Evolutionary conservation across 92 coral and sea anemone genomes (phyloP).

Genomic region (Palythoa caribaeorum): DNA sequence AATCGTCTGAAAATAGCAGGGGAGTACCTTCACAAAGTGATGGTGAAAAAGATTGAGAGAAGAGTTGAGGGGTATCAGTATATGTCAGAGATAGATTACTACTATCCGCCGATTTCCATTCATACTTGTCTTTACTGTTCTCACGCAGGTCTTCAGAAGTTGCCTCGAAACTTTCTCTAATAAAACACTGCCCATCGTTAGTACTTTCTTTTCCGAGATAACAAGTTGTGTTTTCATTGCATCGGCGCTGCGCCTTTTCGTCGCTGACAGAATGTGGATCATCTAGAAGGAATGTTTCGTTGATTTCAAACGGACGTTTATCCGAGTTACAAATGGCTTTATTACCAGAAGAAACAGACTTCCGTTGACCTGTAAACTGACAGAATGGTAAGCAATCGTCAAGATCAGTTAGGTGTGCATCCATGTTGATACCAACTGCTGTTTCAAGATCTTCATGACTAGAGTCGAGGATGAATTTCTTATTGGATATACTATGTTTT

Average conservation of each 20-base stretch:
- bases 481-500: neutral
- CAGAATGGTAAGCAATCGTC: neutral
- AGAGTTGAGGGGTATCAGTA: neutral
- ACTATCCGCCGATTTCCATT: neutral
- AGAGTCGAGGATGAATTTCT: neutral
- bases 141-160: neutral
- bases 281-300: neutral
- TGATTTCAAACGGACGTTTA: neutral
- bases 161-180: neutral
- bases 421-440: neutral
- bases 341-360: neutral
- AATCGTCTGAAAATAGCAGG: neutral
- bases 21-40: slow-evolving; percentile 3
- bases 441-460: neutral
- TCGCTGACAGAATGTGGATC: neutral
- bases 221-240: neutral
- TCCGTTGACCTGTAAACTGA: neutral
- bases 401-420: neutral
- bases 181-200: neutral
- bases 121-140: neutral
- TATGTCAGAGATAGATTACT: neutral
- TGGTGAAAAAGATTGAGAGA: slow-evolving; percentile 20
- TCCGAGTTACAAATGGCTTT: neutral
- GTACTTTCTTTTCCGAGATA: neutral
- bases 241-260: neutral